phyloP scores from a whole-genome alignment of 2,113 vertebrate species.

The Mormoops blainvillei region DNA sequence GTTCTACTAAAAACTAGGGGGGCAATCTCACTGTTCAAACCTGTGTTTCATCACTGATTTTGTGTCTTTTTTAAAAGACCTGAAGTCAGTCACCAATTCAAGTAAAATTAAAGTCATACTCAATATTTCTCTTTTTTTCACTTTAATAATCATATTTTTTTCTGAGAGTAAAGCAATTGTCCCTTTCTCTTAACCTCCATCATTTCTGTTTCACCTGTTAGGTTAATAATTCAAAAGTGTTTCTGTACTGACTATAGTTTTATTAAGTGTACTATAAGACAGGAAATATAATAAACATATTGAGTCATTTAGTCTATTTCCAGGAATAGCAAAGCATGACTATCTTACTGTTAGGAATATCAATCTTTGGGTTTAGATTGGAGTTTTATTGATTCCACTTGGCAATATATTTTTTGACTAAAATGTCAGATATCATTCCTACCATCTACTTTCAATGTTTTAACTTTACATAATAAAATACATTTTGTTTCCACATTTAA shows the following conservation, averaged over 20 bases:
- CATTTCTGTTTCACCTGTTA: background rate
- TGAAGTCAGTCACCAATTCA: background rate
- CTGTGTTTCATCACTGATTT: background rate
- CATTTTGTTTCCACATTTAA: background rate
- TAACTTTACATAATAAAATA: background rate
- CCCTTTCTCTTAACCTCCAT: background rate
- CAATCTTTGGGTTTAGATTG: background rate
- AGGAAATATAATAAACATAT: background rate
- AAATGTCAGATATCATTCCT: background rate
- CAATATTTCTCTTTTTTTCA: background rate
- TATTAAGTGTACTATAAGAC: background rate
- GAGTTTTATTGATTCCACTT: background rate
- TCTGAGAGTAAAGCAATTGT: background rate
- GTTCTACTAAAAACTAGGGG: background rate
- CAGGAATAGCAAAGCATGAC: background rate
- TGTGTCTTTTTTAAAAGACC: background rate
- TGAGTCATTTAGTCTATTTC: background rate
- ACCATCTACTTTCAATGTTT: background rate
- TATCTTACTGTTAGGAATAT: background rate
- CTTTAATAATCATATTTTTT: background rate
- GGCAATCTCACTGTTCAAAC: background rate
- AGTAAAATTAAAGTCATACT: conserved; percentile 1
- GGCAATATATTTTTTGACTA: background rate
- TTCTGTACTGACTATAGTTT: background rate
- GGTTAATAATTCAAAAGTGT: background rate